A percentile compares a stretch with the other conserved stretches of the same genome.
Evolutionary conservation across 2,113 vertebrate species (phyloP).

Genomic region (Stigmatopora argus): DNA sequence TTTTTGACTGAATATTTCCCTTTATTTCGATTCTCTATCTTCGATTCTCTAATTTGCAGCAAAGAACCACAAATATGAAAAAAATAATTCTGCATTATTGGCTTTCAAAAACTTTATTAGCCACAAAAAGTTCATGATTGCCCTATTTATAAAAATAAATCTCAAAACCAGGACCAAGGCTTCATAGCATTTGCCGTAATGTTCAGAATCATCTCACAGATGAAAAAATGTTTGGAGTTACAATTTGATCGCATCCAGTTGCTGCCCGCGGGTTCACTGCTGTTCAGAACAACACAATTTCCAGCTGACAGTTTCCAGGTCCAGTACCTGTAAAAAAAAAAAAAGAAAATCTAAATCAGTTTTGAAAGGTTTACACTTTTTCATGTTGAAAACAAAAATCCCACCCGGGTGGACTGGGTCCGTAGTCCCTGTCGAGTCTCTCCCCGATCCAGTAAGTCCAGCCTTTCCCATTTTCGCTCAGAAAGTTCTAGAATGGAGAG

Average conservation of each 20-base stretch:
- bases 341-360: neutral
- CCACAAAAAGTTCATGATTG: too few relatives aligned
- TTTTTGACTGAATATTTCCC: too few relatives aligned
- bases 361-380: neutral
- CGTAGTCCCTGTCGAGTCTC: too few relatives aligned
- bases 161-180: too few relatives aligned
- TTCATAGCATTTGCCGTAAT: too few relatives aligned
- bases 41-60: too few relatives aligned
- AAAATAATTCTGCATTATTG: too few relatives aligned
- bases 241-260: constrained; percentile 50
- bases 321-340: constrained; percentile 53
- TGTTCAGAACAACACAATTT: constrained; percentile 46
- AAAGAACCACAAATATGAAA: too few relatives aligned
- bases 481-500: constrained; percentile 43
- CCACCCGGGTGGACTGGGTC: too few relatives aligned
- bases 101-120: constrained; percentile 53
- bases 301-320: accelerated
- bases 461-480: constrained; percentile 18
- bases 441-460: constrained; percentile 57
- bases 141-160: too few relatives aligned
- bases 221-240: constrained; percentile 25
- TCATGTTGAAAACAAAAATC: too few relatives aligned
- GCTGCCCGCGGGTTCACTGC: neutral
- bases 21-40: too few relatives aligned
- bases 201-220: constrained; percentile 53